Conservation (phyloP, 2,797 vertebrate species). For the Peromyscus aztecus region DNA sequence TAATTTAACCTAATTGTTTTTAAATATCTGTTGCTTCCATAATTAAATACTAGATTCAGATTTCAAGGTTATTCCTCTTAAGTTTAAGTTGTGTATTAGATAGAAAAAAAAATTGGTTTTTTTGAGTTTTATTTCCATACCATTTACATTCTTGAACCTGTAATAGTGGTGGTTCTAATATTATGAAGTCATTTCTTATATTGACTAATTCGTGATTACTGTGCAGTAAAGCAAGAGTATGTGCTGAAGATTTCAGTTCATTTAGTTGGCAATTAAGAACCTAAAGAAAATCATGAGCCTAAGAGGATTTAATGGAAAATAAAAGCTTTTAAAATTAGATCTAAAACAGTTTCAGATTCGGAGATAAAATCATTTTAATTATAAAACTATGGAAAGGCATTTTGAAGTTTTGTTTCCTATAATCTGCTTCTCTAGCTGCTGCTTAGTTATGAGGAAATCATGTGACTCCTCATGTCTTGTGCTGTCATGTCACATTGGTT, state of each 20-base stretch:
- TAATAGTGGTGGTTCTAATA: not conserved
- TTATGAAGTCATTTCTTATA: not conserved
- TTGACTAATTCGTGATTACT: not conserved
- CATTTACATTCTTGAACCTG: not conserved
- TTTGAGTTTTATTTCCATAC: not conserved
- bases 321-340: slow-evolving; percentile 38
- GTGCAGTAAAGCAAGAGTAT: not conserved
- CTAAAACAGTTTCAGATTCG: slow-evolving; percentile 34
- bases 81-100: slow-evolving; percentile 39
- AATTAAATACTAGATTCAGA: slow-evolving; percentile 32
- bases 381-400: slow-evolving; percentile 36
- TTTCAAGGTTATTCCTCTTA: slow-evolving; percentile 14
- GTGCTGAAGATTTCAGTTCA: not conserved
- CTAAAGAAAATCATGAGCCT: slow-evolving; percentile 44
- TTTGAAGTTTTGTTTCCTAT: slow-evolving; percentile 24
- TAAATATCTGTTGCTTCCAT: slow-evolving; percentile 29
- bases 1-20: slow-evolving; percentile 55
- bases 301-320: slow-evolving; percentile 54
- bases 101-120: slow-evolving; percentile 11
- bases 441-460: slow-evolving; percentile 60
- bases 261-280: slow-evolving; percentile 55
- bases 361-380: slow-evolving; percentile 15
- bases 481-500: slow-evolving; percentile 75
- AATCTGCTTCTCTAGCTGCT: slow-evolving; percentile 6
- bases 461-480: slow-evolving; percentile 57